A percentile compares a stretch with the other conserved stretches of the same genome.
Evolutionary conservation across 2,113 vertebrate genomes (phyloP).

Genomic region (Xenotilapia flavipinnis): DNA sequence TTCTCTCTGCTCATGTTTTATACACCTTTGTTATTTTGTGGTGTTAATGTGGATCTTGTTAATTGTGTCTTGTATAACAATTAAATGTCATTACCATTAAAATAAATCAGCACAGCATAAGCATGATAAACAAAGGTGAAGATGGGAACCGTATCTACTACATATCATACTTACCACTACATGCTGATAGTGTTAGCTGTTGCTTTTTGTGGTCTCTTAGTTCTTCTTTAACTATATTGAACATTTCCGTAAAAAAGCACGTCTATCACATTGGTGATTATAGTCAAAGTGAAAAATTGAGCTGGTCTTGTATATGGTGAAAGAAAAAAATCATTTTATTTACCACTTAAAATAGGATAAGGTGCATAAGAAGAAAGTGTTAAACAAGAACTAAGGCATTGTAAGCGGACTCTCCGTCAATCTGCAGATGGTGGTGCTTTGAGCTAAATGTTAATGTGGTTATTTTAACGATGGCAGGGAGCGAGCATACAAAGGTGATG

Average conservation of each 20-base stretch:
- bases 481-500: neutral
- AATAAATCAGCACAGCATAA: neutral
- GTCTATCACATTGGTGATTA: neutral
- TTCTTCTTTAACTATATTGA: neutral
- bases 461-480: neutral
- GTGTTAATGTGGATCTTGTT: too few relatives aligned
- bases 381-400: neutral
- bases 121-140: neutral
- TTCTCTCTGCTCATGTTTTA: rapidly evolving
- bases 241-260: neutral
- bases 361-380: rapidly evolving
- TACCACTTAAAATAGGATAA: neutral
- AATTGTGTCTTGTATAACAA: too few relatives aligned
- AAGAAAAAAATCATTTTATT: neutral
- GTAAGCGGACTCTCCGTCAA: rapidly evolving
- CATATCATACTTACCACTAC: neutral
- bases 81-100: neutral
- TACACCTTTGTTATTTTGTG: too few relatives aligned
- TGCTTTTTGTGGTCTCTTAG: neutral
- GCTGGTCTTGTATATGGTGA: rapidly evolving
- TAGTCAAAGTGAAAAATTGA: neutral
- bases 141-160: neutral
- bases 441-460: neutral
- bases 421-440: neutral
- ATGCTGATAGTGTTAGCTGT: neutral